Evolutionary conservation across 2,888 invertebrate species (phyloP).

Genomic region (Apomyelois bistriatella): DNA sequence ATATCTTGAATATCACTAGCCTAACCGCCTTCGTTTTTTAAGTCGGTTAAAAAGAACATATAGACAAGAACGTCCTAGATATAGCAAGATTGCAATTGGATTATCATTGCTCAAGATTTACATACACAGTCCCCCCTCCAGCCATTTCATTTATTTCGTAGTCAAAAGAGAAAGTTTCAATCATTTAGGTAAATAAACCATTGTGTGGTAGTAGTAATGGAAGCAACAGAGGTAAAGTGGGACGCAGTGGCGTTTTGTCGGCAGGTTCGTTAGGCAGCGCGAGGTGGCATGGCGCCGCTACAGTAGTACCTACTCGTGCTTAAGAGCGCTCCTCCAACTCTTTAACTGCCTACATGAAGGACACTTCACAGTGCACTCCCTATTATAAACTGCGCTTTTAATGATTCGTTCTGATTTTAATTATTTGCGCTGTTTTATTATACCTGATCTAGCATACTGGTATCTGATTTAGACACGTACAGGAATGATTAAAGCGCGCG

Average conservation of each 20-base stretch:
- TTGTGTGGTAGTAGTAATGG: slow-evolving; percentile 27
- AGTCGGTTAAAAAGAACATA: too few relatives aligned
- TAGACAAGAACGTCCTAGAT: too few relatives aligned
- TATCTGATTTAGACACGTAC: background rate
- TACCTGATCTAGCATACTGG: slow-evolving; percentile 18
- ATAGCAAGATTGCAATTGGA: too few relatives aligned
- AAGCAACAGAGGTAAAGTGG: slow-evolving; percentile 36
- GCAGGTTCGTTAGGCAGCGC: slow-evolving; percentile 72
- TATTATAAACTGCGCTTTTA: slow-evolving; percentile 79
- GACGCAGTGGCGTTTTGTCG: slow-evolving; percentile 57
- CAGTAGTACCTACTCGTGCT: slow-evolving; percentile 71
- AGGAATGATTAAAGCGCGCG: too few relatives aligned
- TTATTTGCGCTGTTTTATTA: slow-evolving; percentile 63
- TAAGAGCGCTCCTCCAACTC: slow-evolving; percentile 75
- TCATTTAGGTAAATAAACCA: too few relatives aligned
- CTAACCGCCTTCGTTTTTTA: too few relatives aligned
- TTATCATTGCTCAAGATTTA: too few relatives aligned
- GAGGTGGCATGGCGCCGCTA: slow-evolving; percentile 63
- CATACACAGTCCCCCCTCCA: too few relatives aligned
- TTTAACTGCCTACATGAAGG: slow-evolving; percentile 80
- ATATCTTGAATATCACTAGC: too few relatives aligned
- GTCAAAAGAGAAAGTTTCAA: too few relatives aligned
- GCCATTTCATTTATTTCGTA: too few relatives aligned
- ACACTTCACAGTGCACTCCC: slow-evolving; percentile 72
- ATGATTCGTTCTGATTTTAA: slow-evolving; percentile 75